phyloP scores from a whole-genome alignment of 2,888 invertebrate genomes.

The Idaea biselata region DNA sequence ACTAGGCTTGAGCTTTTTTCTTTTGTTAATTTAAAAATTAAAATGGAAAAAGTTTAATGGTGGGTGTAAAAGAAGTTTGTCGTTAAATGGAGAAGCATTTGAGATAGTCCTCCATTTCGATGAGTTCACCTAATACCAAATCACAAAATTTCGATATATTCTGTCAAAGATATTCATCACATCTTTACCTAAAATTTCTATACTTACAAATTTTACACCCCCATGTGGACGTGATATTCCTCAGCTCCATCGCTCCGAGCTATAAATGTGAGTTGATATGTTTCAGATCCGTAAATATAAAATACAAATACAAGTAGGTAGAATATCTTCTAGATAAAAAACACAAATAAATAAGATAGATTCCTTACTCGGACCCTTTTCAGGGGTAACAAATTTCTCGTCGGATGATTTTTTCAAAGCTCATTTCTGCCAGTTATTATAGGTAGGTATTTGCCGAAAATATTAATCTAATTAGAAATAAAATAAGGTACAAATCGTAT shows the following conservation, averaged over 20 bases:
- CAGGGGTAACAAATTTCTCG: constrained; percentile 43
- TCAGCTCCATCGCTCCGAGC: not conserved
- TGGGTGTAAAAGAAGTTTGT: too few relatives aligned
- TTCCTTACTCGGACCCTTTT: constrained; percentile 48
- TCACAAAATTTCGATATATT: not conserved
- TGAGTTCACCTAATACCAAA: too few relatives aligned
- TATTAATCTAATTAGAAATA: constrained; percentile 4
- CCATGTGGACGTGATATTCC: not conserved
- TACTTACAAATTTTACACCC: not conserved
- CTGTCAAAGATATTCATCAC: too few relatives aligned
- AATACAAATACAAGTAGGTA: constrained; percentile 31
- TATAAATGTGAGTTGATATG: constrained; percentile 20
- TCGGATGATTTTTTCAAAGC: constrained; percentile 33
- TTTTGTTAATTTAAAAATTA: too few relatives aligned
- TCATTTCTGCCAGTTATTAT: constrained; percentile 28
- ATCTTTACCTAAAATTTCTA: not conserved
- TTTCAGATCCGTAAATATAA: constrained; percentile 28
- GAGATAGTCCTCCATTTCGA: too few relatives aligned
- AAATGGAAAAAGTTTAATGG: too few relatives aligned
- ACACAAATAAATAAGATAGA: constrained; percentile 33
- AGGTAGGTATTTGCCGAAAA: constrained; percentile 9
- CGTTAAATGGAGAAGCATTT: too few relatives aligned
- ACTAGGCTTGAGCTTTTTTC: too few relatives aligned
- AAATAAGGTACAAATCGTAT: constrained; percentile 18
- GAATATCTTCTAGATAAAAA: constrained; percentile 11